Base-by-base conservation (phyloP, 1,140 invertebrate species). In the Papilio helenus region DNA sequence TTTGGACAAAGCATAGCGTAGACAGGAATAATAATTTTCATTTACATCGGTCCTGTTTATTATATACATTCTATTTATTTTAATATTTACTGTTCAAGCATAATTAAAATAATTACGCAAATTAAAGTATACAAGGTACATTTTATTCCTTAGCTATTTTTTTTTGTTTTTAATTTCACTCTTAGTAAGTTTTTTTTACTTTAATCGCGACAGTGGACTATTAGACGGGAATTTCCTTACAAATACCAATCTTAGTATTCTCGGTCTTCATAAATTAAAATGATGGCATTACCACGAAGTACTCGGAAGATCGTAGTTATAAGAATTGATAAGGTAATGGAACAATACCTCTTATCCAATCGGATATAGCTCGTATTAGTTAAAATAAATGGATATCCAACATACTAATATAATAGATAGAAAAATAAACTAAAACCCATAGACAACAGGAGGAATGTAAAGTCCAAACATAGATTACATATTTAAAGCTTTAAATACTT, bases 401-500 rank as follows among this genome's bases (percentile, higher is more conserved):
- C 4, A 39, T 39, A 39, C 34, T 39, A 39, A 8, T 39, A 39
- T 39, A 8, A 39, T 39, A 39, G 34, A 39, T 39, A 26, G 10
- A 65, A 20, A 65, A 65, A 71, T 5, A n/a, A 68, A 18, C 7
- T 2, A 42, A 20, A 72, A 42, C 44, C 9, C 18, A 44, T 72
- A 44, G n/a, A 44, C 26, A 18, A 34, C 8, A 34, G 42, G 71
- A n/a, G 44, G 20, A 49, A 74, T 74, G 72, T 74, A 49, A 14
- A 74, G 42, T 44, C 29, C 20, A 74, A 14, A 72, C n/a, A 39
- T n/a, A 71, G 68, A 68, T 39, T 71, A 71, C 3, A 68, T 68
- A 68, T 68, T 68, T 68, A 72, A 72, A 72, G 29, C 39, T 72
- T 44, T 72, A 42, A 72, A 44, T 72, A 72, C 39, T 72, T 72